Conservation (phyloP, 2,113 vertebrate genomes). For the Muntiacus reevesi region DNA sequence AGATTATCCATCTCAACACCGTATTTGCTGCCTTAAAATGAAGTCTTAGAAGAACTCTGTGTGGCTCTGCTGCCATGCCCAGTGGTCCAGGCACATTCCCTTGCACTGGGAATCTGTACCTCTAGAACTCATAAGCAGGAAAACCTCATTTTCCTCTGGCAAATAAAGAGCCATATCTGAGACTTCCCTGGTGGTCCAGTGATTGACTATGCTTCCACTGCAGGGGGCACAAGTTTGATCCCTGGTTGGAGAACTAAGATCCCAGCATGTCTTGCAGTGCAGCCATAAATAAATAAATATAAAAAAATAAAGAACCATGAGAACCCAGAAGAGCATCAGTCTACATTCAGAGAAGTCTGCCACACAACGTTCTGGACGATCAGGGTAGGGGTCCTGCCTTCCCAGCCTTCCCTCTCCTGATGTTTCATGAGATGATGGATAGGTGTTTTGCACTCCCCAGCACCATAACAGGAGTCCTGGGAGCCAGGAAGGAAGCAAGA, state of each 20-base stretch:
- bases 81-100: fast-evolving
- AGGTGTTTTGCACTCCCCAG: not conserved
- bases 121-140: not conserved
- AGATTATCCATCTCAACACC: not conserved
- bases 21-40: not conserved
- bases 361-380: fast-evolving
- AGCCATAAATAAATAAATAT: not conserved
- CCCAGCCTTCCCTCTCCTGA: not conserved
- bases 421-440: not conserved
- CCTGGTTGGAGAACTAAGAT: not conserved
- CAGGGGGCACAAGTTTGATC: not conserved
- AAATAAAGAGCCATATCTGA: not conserved
- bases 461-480: not conserved
- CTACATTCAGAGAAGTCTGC: not conserved
- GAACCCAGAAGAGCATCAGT: not conserved
- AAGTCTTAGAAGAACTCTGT: not conserved
- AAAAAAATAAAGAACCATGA: not conserved
- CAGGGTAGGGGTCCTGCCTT: not conserved
- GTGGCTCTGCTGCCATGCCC: not conserved
- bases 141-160: not conserved
- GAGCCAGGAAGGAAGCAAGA: not conserved
- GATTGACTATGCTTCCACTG: not conserved
- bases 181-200: not conserved
- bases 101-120: not conserved
- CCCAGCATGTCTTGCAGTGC: not conserved